These are phyloP conservation scores for Mormyrops boulengeri DNA, from an alignment of 2,797 vertebrate genomes.

Conservation along the genomic window DNA sequence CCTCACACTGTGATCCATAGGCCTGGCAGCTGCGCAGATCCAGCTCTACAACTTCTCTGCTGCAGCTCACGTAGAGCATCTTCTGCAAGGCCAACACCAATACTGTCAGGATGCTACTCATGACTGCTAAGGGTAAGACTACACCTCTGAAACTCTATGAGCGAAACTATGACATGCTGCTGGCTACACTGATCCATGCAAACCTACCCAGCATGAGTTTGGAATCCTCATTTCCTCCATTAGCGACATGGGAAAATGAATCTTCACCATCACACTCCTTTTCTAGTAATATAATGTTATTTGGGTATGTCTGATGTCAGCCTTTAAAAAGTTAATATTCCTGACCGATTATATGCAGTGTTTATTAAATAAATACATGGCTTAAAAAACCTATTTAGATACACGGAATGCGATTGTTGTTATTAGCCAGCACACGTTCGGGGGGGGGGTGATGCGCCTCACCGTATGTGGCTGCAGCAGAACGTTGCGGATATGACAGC, in stretches of 20 bases:
- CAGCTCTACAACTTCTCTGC: constrained; percentile 48
- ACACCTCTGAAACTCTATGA: background rate
- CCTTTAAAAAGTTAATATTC: background rate
- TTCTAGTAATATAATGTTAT: background rate
- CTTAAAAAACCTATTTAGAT: background rate
- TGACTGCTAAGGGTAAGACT: background rate
- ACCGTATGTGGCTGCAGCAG: constrained; percentile 41
- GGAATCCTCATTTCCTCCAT: background rate
- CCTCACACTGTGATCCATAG: constrained; percentile 47
- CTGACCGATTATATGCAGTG: background rate
- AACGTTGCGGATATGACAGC: constrained; percentile 26
- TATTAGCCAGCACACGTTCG: background rate
- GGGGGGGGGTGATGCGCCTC: constrained; percentile 26
- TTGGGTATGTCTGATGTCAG: background rate
- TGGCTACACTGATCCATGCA: background rate
- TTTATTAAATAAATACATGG: background rate
- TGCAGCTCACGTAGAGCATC: constrained; percentile 47
- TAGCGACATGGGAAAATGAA: background rate
- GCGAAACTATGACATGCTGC: background rate
- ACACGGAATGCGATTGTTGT: background rate
- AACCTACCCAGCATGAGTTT: background rate
- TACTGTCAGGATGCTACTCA: background rate
- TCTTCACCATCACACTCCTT: background rate
- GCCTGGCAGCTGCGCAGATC: constrained; percentile 45
- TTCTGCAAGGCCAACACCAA: constrained; percentile 37